Evolutionary conservation across 1,140 invertebrate genomes (phyloP), one percentile per base, ranked within the genome.

Genomic region (Ceratosolen solmsi): DNA sequence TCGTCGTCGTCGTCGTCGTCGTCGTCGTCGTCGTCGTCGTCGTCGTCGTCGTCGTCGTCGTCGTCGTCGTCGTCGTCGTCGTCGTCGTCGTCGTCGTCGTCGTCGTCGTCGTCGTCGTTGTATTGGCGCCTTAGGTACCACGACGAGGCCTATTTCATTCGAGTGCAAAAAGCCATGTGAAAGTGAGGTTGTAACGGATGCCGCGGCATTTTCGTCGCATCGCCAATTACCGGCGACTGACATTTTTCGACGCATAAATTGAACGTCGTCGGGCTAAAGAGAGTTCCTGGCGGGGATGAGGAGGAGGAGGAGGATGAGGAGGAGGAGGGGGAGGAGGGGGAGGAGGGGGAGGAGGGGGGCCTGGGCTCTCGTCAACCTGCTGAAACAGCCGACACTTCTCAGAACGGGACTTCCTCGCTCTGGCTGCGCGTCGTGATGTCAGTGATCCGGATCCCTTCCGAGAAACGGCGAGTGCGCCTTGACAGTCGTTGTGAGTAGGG

Each of bases 361-460:
- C n/a, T n/a, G n/a, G 1, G 15, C 2, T 17, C 36, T 68, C n/a
- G 41, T 72, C 41, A 13, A 27, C 22, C 22, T 15, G 1, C 41
- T 46, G n/a, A 5, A 25, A 5, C 20, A 5, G 36, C 5, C 20
- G 17, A 46, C 8, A n/a, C 9, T 60, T 79, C 68, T 11, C 36
- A 49, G 78, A 79, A 49, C 0, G 36, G 36, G 36, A 36, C 33
- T 8, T 56, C 30, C 9, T n/a, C 11, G 20, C 72, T 56, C 27
- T 46, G 41, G 20, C 4, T 38, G n/a, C 20, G 15, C 8, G 51
- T 22, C n/a, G 25, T 25, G 20, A 49, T 60, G 73, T 75, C 56
- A 49, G n/a, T 36, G 49, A 74, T 74, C 51, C 72, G 51, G 9
- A 74, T 74, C 54, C 27, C 4, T 46, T 75, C 36, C 22, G 22